Conservation (phyloP, 2,797 vertebrate species). For the Periophthalmus magnuspinnatus region DNA sequence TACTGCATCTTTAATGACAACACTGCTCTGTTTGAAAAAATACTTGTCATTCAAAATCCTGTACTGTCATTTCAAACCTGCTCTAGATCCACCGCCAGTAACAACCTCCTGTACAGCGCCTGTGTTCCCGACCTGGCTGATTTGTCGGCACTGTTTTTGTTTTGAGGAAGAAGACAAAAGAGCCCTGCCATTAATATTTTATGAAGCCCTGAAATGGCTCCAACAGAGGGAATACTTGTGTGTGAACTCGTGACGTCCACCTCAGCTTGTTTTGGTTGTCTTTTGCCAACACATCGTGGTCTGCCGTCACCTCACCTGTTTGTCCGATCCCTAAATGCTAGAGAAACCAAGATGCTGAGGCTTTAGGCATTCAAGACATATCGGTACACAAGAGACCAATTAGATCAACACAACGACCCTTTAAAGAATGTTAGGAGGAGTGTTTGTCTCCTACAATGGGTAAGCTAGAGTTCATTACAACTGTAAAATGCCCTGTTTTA, state of each 20-base stretch:
- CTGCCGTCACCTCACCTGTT: constrained; percentile 53
- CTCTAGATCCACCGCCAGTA: neutral
- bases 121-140: constrained; percentile 25
- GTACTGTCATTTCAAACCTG: neutral
- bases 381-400: constrained; percentile 70
- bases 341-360: constrained; percentile 43
- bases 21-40: constrained; percentile 2
- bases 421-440: constrained; percentile 43
- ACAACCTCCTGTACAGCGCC: constrained; percentile 12
- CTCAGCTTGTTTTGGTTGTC: constrained; percentile 46
- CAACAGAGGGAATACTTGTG: constrained; percentile 53
- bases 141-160: constrained; percentile 58
- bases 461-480: constrained; percentile 23
- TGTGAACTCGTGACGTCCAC: constrained; percentile 50
- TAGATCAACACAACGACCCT: constrained; percentile 59
- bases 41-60: neutral
- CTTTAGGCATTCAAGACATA: constrained; percentile 57
- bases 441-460: constrained; percentile 23
- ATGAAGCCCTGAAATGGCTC: constrained; percentile 63
- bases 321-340: constrained; percentile 18
- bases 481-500: constrained; percentile 22
- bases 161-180: constrained; percentile 55
- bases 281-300: constrained; percentile 16
- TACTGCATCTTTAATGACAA: neutral
- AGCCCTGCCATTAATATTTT: constrained; percentile 66